Conservation (phyloP, 1,140 invertebrate species). For the Drosophila arizonae region DNA sequence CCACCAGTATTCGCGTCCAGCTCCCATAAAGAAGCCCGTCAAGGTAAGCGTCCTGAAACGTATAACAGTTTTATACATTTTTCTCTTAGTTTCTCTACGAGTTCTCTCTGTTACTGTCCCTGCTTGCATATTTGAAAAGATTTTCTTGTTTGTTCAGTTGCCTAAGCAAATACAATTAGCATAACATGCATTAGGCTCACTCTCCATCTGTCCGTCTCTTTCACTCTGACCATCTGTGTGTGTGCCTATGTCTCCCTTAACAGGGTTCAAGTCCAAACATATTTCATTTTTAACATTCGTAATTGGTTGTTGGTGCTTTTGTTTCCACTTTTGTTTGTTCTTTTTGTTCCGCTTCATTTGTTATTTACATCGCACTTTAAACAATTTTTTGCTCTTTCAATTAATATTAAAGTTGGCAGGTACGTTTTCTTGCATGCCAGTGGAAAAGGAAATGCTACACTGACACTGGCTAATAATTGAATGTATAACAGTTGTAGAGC, state of each 20-base stretch:
- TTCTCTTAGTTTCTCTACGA: background rate
- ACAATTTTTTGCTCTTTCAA: constrained; percentile 15
- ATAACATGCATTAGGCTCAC: constrained; percentile 58
- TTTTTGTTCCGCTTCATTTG: constrained; percentile 26
- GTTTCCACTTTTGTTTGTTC: constrained; percentile 31
- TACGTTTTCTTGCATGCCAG: constrained; percentile 4
- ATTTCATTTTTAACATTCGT: constrained; percentile 57
- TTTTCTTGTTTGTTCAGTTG: constrained; percentile 36
- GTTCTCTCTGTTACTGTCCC: constrained; percentile 6
- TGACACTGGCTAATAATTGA: constrained; percentile 3
- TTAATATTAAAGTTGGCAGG: background rate
- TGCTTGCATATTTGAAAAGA: constrained; percentile 34
- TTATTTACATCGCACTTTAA: constrained; percentile 22
- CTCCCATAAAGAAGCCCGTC: constrained; percentile 73
- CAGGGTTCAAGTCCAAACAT: constrained; percentile 28
- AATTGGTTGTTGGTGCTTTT: constrained; percentile 58
- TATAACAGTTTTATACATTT: background rate
- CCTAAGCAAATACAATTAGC: constrained; percentile 76
- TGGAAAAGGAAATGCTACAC: background rate
- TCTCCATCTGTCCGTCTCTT: background rate
- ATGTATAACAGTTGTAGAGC: background rate
- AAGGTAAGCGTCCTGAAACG: constrained; percentile 60
- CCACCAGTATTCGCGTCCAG: constrained; percentile 76
- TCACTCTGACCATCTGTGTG: background rate
- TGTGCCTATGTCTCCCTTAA: background rate